Evolutionary conservation across 2,888 invertebrate genomes (phyloP), one percentile per base, ranked within the genome.

Genomic region (Micoletzkya japonica): DNA sequence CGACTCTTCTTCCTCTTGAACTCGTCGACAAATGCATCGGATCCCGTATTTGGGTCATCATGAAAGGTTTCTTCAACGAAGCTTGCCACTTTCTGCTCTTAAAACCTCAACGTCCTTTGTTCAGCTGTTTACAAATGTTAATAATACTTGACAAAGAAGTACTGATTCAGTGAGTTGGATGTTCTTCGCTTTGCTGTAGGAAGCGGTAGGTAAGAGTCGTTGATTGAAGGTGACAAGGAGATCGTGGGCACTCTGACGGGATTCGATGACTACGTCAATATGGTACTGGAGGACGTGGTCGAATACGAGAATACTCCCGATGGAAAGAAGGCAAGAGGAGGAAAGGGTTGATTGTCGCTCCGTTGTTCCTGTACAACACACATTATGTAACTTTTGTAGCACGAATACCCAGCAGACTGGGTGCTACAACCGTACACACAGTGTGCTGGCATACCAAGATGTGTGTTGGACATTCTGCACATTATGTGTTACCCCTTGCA

Each of bases 21-120:
- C 88, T 98, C 81, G 95, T 98, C 32, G 98, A 99, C 87, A 99
- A 99, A 89, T 99, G 98, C 87, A 98, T 99, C 86, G 98, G 98
- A 44, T 97, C 97, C 0, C 90, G 95, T 76, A 97, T 99, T 83
- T 98, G 99, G 87, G 97, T 99, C 34, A 95, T 99, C 75, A 98
- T 99, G 98, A 99, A 98, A 88, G 96, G 95, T 87, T 36, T n/a
- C n/a, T n/a, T n/a, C n/a, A n/a, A 20, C 20, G 14, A 17, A 14
- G 49, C 20, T 44, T 44, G 49, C 20, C 20, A 17, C 14, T 44
- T 14, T 20, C 14, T 44, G 49, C 49, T 14, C 14, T 14, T 20
- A 20, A 17, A 44, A 14, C 14, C 49, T 44, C 49, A n/a, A n/a
- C n/a, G n/a, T n/a, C n/a, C n/a, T n/a, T n/a, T n/a, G n/a, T n/a